Evolutionary conservation across 2,113 vertebrate genomes (phyloP).

Genomic region (Morphnarchus princeps): DNA sequence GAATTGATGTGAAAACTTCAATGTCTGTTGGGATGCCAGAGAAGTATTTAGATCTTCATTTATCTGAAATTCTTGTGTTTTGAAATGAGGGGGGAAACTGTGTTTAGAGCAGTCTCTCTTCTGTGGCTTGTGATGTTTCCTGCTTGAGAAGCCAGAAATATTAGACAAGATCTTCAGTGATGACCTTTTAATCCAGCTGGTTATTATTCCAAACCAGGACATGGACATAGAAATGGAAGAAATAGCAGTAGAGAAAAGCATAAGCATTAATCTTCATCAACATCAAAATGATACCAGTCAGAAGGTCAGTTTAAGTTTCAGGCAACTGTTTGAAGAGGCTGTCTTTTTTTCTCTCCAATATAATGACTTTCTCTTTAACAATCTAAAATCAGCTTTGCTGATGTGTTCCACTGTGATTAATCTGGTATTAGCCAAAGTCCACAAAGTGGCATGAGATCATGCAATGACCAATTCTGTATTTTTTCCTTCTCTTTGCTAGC

Average conservation of each 20-base stretch:
- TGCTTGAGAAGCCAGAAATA: not conserved
- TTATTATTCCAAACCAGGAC: not conserved
- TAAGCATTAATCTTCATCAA: not conserved
- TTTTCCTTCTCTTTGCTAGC: not conserved
- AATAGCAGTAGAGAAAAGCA: not conserved
- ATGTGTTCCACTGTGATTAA: conserved; percentile 16
- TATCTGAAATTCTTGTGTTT: not conserved
- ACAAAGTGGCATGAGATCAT: conserved; percentile 39
- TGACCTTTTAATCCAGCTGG: not conserved
- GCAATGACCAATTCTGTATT: not conserved
- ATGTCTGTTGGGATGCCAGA: not conserved
- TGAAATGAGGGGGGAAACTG: not conserved
- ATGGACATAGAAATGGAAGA: not conserved
- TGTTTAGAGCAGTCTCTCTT: not conserved
- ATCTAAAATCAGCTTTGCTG: not conserved
- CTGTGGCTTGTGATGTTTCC: not conserved
- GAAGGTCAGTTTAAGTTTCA: not conserved
- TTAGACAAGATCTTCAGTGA: not conserved
- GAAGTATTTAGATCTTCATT: not conserved
- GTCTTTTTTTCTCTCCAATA: not conserved
- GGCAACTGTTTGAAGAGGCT: not conserved
- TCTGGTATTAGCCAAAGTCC: not conserved
- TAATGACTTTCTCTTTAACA: not conserved
- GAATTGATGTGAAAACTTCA: not conserved
- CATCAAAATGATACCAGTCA: not conserved